Evolutionary conservation across 2,113 vertebrate species (phyloP), one percentile per base, ranked within the genome.

Genomic region (Rissa tridactyla): DNA sequence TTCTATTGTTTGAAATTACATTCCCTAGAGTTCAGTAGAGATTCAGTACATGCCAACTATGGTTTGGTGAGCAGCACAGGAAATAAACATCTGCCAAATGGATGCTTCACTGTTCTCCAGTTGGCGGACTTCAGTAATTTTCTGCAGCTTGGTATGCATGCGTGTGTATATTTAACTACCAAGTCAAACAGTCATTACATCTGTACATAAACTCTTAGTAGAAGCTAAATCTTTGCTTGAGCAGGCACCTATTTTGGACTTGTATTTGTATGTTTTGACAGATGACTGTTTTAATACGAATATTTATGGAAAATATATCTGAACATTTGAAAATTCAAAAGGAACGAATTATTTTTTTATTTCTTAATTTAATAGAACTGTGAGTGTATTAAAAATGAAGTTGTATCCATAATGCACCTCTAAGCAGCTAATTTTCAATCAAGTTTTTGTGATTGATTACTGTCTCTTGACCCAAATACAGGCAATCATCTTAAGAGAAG

Each of bases 51-150:
- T 57, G 62, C 76, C 80, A 80, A 1, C 46, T 94, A 73, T 68
- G 90, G 82, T 71, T 86, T 95, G 72, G 68, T 69, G 76, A 91
- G 60, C 36, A 60, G 72, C 69, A 78, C 40, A 90, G 91, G 86
- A 92, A 88, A 64, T 88, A 94, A 91, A 96, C 91, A 77, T 70
- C 84, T 95, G 95, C 88, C 88, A 89, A 10, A 70, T 40, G 61
- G 66, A 57, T 72, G 73, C 22, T 85, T 26, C 22, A 7, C 80
- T 92, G 54, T 79, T 60, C 54, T 78, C 34, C 47, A 78, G 40
- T 12, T 86, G 91, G 94, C 91, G 88, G 55, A n/a, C 54, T 64
- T 64, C 47, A 57, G 71, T 54, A 20, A 46, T 93, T 79, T 57
- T 84, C 68, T 89, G 58, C 83, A 58, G 61, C 52, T 17, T 32